Conservation (phyloP, 2,113 vertebrate genomes). For the Microcebus lehilahytsara region DNA sequence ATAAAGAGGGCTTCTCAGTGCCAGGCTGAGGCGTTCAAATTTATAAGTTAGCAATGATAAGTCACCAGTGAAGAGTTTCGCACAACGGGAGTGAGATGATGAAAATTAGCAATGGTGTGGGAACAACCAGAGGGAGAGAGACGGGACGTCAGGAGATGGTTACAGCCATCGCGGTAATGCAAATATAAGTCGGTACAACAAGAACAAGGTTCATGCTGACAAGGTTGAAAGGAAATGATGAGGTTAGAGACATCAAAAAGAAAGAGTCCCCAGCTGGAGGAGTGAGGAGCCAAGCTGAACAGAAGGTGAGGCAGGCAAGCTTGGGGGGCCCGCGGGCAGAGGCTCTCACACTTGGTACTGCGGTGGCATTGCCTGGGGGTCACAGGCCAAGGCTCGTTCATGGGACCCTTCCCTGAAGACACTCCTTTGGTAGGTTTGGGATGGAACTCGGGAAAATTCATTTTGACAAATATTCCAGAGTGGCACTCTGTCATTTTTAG, state of each 20-base stretch:
- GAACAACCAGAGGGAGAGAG: neutral
- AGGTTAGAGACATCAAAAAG: neutral
- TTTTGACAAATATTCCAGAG: neutral
- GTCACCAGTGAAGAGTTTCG: neutral
- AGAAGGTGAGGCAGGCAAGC: neutral
- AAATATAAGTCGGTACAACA: neutral
- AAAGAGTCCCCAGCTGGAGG: accelerated
- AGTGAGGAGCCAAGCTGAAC: too few relatives aligned
- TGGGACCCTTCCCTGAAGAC: neutral
- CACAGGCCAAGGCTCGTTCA: accelerated
- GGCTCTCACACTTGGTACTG: accelerated
- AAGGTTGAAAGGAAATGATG: neutral
- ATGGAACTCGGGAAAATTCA: neutral
- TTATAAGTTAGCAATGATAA: neutral
- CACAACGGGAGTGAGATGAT: neutral
- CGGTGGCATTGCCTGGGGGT: too few relatives aligned
- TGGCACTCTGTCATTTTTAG: neutral
- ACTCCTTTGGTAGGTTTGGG: accelerated
- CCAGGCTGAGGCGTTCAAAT: neutral
- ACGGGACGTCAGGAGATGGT: accelerated
- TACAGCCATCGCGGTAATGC: accelerated
- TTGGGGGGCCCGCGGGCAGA: accelerated
- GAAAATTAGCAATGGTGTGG: neutral
- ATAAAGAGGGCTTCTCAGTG: too few relatives aligned
- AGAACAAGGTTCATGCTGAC: neutral